Evolutionary conservation across 2,888 invertebrate genomes (phyloP).

Genomic region (Petrophora chlorosata): DNA sequence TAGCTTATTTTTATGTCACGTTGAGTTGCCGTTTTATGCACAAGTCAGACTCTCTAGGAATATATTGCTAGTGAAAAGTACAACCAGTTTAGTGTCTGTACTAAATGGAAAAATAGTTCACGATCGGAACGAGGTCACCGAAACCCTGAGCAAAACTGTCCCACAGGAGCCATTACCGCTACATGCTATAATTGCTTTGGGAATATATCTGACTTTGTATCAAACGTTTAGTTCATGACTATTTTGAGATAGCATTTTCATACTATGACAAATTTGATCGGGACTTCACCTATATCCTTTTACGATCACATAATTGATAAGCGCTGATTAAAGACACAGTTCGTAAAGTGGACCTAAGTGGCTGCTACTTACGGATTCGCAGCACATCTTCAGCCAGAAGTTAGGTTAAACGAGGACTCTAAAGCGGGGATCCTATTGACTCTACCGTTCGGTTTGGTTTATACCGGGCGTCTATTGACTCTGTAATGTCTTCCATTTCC

Average conservation of each 20-base stretch:
- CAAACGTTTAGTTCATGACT: slow-evolving; percentile 42
- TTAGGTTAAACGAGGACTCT: slow-evolving; percentile 66
- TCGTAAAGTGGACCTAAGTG: slow-evolving; percentile 46
- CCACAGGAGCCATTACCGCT: slow-evolving; percentile 46
- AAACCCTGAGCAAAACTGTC: slow-evolving; percentile 44
- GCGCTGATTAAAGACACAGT: slow-evolving; percentile 58
- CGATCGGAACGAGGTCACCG: slow-evolving; percentile 46
- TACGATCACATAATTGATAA: slow-evolving; percentile 46
- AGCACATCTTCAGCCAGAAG: slow-evolving; percentile 61
- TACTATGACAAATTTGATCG: slow-evolving; percentile 23
- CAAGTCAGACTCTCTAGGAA: slow-evolving; percentile 32
- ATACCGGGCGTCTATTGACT: slow-evolving; percentile 74
- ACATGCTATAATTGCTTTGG: slow-evolving; percentile 55
- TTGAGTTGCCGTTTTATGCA: slow-evolving; percentile 33
- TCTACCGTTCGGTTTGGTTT: slow-evolving; percentile 62
- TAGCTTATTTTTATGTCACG: slow-evolving; percentile 36
- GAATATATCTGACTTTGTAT: slow-evolving; percentile 44
- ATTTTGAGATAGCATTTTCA: slow-evolving; percentile 23
- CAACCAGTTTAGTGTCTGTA: slow-evolving; percentile 21
- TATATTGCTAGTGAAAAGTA: slow-evolving; percentile 28
- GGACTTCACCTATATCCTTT: slow-evolving; percentile 23
- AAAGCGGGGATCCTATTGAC: slow-evolving; percentile 72
- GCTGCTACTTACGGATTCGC: slow-evolving; percentile 54
- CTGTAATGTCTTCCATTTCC: slow-evolving; percentile 80
- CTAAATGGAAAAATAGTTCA: slow-evolving; percentile 28